Percentiles rank a stretch among this genome's conserved stretches.
phyloP scores from a whole-genome alignment of 2,888 invertebrate genomes.

The Orthosia gracilis region DNA sequence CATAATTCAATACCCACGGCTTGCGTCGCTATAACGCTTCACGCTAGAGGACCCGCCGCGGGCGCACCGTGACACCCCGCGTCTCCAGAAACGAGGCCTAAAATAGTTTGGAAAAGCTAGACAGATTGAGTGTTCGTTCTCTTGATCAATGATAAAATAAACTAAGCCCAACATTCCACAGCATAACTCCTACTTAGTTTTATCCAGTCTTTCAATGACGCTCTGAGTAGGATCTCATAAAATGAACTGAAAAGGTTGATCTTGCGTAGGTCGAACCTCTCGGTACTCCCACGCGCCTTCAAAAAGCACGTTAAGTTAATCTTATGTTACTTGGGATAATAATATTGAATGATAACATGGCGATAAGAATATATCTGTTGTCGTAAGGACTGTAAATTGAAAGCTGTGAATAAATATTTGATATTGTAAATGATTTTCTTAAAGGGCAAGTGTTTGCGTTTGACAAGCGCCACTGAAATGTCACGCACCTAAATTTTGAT shows the following conservation, averaged over 20 bases:
- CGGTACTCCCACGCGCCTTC: conserved; percentile 3
- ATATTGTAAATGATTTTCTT: no score
- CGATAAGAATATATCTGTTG: neutral
- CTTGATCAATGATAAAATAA: no score
- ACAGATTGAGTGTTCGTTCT: no score
- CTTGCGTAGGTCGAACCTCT: conserved; percentile 14
- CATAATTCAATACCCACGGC: no score
- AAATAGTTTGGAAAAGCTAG: no score
- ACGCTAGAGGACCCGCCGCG: no score
- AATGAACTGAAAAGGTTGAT: conserved; percentile 8
- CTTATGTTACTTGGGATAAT: neutral
- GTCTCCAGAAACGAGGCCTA: no score
- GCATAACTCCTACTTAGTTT: neutral
- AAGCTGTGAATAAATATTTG: neutral
- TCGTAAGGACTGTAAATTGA: neutral
- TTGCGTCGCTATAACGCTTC: no score
- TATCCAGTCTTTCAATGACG: neutral
- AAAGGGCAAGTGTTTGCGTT: no score
- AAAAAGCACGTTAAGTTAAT: neutral
- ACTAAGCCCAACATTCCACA: neutral
- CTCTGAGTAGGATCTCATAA: neutral
- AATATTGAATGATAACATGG: neutral
- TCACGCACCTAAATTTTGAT: no score
- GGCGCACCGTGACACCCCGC: no score
- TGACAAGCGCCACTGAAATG: no score